Evolutionary conservation across 1,140 invertebrate species (phyloP), one percentile per base, ranked within the genome.

Genomic region (Phenacoccus solenopsis): DNA sequence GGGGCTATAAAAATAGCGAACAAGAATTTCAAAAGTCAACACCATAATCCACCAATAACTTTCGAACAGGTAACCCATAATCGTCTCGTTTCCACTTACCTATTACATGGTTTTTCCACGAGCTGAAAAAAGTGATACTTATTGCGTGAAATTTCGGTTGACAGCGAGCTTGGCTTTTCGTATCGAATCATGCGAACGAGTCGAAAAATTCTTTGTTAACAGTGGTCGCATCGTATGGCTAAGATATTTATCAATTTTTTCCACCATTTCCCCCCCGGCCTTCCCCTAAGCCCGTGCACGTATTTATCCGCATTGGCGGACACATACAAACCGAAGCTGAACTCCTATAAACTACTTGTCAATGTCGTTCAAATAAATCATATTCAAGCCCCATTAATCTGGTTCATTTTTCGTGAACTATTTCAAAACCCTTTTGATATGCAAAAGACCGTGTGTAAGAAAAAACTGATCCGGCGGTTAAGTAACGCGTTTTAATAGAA

Each of bases 341-440:
- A 49, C 10, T 64, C 25, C 22, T 64, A 64, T 64, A 64, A 64
- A 64, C 22, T 64, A 64, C 59, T 64, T 64, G 59, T 64, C 59
- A 64, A 64, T 64, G 59, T 64, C 59, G 59, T 64, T 64, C 59
- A 64, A 64, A 64, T 64, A 64, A 64, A 64, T 64, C 59, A 64
- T 64, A 64, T 64, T 64, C 59, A 64, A 64, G 59, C 59, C 59
- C 59, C 59, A 64, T 64, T 64, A 64, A 64, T 64, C 59, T 64
- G 59, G 59, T 64, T 64, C 59, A 64, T 64, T 64, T 64, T 64
- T 64, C 59, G 59, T 64, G 59, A 64, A 64, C 59, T 64, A 64
- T 64, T 64, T 64, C 59, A 64, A 64, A 64, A 64, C 59, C 20
- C 59, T 64, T 64, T 64, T 64, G 59, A 64, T 64, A 64, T 64